phyloP scores from a whole-genome alignment of 2,888 invertebrate species.

The Carterocephalus palaemon region DNA sequence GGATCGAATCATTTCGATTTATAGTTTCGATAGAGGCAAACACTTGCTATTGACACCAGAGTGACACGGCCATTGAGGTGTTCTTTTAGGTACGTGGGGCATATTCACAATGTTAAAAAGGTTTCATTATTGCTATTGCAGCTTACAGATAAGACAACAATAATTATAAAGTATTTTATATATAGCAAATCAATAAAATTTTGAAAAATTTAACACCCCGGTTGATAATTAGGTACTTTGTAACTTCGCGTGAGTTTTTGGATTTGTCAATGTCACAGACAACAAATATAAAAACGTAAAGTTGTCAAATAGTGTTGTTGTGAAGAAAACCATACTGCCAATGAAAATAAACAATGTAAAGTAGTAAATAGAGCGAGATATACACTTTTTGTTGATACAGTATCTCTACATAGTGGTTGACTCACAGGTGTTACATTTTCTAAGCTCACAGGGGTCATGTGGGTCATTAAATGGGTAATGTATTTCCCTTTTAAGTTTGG shows the following conservation, averaged over 20 bases:
- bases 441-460: too few relatives aligned
- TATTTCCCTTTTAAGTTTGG: too few relatives aligned
- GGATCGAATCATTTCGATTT: constrained; percentile 53
- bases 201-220: constrained; percentile 32
- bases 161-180: constrained; percentile 4
- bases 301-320: constrained; percentile 12
- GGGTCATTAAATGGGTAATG: too few relatives aligned
- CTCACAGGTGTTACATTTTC: too few relatives aligned
- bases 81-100: constrained; percentile 48
- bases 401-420: too few relatives aligned
- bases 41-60: constrained; percentile 56
- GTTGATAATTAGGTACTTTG: constrained; percentile 31
- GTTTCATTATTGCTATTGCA: constrained; percentile 1
- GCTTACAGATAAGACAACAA: not conserved
- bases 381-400: too few relatives aligned
- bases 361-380: too few relatives aligned
- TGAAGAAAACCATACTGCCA: too few relatives aligned
- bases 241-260: constrained; percentile 32
- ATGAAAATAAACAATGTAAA: too few relatives aligned
- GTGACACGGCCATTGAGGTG: constrained; percentile 60
- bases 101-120: constrained; percentile 42
- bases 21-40: constrained; percentile 49
- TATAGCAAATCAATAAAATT: constrained; percentile 30
- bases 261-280: constrained; percentile 30
- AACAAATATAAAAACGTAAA: constrained; percentile 16